Base-by-base conservation (phyloP, 1,140 invertebrate species). In the Drosophila persimilis region DNA sequence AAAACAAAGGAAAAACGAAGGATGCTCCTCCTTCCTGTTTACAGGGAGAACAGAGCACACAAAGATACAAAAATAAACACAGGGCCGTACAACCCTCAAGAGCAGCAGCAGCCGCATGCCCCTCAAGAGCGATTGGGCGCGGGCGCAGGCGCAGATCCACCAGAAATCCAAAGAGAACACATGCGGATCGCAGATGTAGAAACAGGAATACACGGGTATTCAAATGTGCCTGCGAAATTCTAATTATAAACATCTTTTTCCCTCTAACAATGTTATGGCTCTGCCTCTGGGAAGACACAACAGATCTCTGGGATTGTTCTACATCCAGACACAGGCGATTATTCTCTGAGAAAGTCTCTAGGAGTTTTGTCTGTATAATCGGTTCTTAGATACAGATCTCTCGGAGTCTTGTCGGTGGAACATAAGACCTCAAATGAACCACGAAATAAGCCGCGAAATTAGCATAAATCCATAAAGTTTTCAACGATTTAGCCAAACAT, bases 381-480 rank as follows among this genome's bases (percentile, higher is more conserved):
- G 20, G 20, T 2, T 20, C 1, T 20, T 20, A 26, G 4, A 26
- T 5, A 31, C 29, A 31, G 29, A 8, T 31, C 29, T 31, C 7
- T 9, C 2, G 3, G 29, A 31, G 8, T 31, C 1, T 6, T 31
- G 8, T 26, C 29, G 35, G 35, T 11, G 11, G 3, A 39, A 17
- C 17, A 41, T 17, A 17, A 52, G 50, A n/a, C 15, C 35, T 52
- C 60, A 64, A 73, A 73, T 62, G 60, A 73, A 73, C 54, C 20
- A 24, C 74, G 56, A 76, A 80, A 84, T 72, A 84, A 11, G 77
- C 76, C 80, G 61, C 47, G 44, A 11, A 57, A 88, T 86, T 81
- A 63, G 57, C 83, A 86, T 86, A 86, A 88, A 88, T 81, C 81
- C 72, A 86, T 86, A 85, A 86, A 81, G 77, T 75, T 77, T 67